These are phyloP conservation scores for Rousettus leschenaultii DNA, from an alignment of 2,113 vertebrate species.

Conservation along the genomic window DNA sequence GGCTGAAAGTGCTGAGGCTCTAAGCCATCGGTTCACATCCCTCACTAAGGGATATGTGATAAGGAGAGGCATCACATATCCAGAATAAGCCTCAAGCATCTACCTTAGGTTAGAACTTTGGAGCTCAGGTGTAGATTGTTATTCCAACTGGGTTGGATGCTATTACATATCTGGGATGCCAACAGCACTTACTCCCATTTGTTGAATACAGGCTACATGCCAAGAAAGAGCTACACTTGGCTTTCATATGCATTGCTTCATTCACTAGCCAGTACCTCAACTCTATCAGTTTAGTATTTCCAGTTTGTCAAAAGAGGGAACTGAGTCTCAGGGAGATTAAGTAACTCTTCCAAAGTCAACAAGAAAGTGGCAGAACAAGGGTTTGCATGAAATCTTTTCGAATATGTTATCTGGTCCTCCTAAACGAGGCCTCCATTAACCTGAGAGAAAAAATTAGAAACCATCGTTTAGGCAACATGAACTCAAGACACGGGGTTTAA, in stretches of 20 bases:
- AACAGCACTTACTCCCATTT: not conserved
- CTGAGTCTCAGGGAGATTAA: not conserved
- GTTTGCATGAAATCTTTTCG: not conserved
- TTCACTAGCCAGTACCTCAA: not conserved
- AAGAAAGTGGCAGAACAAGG: not conserved
- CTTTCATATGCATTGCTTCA: rapidly evolving
- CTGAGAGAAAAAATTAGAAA: not conserved
- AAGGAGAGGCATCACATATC: not conserved
- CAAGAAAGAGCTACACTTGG: not conserved
- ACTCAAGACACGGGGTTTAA: not conserved
- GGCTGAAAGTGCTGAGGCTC: not conserved
- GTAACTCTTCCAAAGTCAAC: not conserved
- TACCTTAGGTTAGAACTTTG: rapidly evolving
- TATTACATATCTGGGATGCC: too few species aligned
- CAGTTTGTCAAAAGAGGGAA: not conserved
- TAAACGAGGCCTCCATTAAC: not conserved
- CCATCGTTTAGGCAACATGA: not conserved
- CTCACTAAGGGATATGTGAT: not conserved
- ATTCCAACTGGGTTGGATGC: not conserved
- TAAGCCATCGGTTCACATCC: not conserved
- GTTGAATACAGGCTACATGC: not conserved
- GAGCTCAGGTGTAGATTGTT: not conserved
- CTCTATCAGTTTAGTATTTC: not conserved
- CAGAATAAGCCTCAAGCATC: not conserved
- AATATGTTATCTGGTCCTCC: not conserved